Conservation (phyloP, 1,140 invertebrate species). For the Drosophila elegans region DNA sequence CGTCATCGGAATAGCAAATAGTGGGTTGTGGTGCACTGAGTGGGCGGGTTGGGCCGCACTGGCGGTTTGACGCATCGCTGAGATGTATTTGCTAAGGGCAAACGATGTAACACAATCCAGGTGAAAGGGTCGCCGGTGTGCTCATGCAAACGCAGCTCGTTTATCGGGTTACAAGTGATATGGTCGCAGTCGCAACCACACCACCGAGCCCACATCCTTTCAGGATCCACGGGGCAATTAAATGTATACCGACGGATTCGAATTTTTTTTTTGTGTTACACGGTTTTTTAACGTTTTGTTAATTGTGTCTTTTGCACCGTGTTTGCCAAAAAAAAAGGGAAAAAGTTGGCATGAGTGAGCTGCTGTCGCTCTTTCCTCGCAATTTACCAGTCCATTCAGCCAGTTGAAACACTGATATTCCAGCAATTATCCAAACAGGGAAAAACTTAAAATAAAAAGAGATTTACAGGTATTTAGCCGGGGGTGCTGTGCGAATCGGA, state of each 20-base stretch:
- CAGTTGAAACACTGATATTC: constrained; percentile 13
- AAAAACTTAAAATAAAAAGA: not conserved
- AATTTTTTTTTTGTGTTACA: constrained; percentile 8
- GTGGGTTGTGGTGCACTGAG: not conserved
- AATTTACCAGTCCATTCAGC: constrained; percentile 4
- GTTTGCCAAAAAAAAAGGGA: constrained; percentile 6
- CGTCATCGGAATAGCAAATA: constrained; percentile 10
- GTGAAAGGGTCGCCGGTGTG: constrained; percentile 16
- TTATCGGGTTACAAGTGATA: constrained; percentile 35
- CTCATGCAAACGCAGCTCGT: constrained; percentile 21
- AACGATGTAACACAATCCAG: constrained; percentile 28
- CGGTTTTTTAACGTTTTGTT: constrained; percentile 9
- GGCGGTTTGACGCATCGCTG: constrained; percentile 33
- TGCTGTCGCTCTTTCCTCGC: not conserved
- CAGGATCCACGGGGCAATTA: constrained; percentile 27
- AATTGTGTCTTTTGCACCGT: constrained; percentile 31
- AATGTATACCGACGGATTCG: constrained; percentile 26
- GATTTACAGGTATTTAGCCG: constrained; percentile 11
- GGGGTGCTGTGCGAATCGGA: not conserved
- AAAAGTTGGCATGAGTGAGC: not conserved
- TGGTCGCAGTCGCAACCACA: not conserved
- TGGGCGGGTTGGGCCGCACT: constrained; percentile 13
- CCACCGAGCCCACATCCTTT: not conserved
- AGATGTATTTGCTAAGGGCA: constrained; percentile 43
- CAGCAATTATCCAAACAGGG: constrained; percentile 7